phyloP scores from a whole-genome alignment of 2,888 invertebrate genomes.

The Maniola hyperantus region DNA sequence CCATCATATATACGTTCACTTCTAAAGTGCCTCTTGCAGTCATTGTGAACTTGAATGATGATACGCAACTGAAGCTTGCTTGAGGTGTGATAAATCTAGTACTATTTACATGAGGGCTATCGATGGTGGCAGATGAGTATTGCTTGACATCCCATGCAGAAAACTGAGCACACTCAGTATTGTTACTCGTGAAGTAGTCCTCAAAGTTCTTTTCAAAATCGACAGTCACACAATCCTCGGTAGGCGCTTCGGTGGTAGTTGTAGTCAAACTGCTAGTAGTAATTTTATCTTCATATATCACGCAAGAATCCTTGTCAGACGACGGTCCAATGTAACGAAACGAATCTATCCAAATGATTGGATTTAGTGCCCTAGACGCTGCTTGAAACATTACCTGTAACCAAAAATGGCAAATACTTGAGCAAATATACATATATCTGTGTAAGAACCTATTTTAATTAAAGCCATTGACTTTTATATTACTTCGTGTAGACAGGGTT shows the following conservation, averaged over 20 bases:
- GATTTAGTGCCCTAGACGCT: slow-evolving; percentile 8
- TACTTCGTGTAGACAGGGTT: too few relatives aligned
- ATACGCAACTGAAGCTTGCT: slow-evolving; percentile 49
- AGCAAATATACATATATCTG: too few relatives aligned
- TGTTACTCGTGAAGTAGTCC: slow-evolving; percentile 41
- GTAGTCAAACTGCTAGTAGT: too few relatives aligned
- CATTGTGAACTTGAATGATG: slow-evolving; percentile 51
- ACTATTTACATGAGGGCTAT: slow-evolving; percentile 46
- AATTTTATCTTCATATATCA: slow-evolving; percentile 9
- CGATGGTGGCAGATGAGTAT: slow-evolving; percentile 46
- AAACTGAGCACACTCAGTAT: slow-evolving; percentile 46
- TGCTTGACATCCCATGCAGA: slow-evolving; percentile 49
- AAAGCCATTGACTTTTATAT: too few relatives aligned
- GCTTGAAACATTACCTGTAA: slow-evolving; percentile 34
- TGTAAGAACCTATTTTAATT: too few relatives aligned
- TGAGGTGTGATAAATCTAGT: slow-evolving; percentile 48
- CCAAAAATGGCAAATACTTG: neutral
- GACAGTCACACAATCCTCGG: slow-evolving; percentile 35
- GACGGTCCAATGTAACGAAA: slow-evolving; percentile 4
- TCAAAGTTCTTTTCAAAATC: slow-evolving; percentile 52
- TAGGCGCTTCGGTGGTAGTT: too few relatives aligned
- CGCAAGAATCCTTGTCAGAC: neutral
- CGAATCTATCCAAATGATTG: slow-evolving; percentile 21
- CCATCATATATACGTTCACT: slow-evolving; percentile 50
- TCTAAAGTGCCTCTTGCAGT: slow-evolving; percentile 48